A percentile compares a stretch with the other conserved stretches of the same genome.
phyloP scores from a whole-genome alignment of 2,113 vertebrate species.

The Hyaena hyaena region DNA sequence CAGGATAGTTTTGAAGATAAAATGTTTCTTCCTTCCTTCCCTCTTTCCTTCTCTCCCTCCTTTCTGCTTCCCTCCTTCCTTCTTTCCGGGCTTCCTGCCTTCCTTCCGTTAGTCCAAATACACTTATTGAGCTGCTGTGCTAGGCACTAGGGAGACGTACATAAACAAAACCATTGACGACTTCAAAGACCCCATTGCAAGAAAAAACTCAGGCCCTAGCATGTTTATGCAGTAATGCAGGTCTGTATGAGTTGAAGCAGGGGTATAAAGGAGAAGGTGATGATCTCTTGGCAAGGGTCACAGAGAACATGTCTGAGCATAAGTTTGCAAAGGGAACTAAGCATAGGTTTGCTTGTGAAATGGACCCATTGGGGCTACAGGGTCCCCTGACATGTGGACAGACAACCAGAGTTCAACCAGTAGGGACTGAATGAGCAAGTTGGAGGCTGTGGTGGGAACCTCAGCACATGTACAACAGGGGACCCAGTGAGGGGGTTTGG shows the following conservation, averaged over 20 bases:
- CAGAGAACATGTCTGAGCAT: not conserved
- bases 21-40: not conserved
- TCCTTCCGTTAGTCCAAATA: not conserved
- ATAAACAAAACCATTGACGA: not conserved
- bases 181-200: not conserved
- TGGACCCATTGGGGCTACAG: not conserved
- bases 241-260: not conserved
- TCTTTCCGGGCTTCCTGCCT: not conserved
- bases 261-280: not conserved
- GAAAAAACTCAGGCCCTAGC: not conserved
- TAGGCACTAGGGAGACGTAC: not conserved
- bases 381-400: not conserved
- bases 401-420: not conserved
- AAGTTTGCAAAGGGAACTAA: not conserved
- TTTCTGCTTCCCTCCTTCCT: fast-evolving
- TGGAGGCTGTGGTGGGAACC: not conserved
- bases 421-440: not conserved
- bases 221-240: not conserved
- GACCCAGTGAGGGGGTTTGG: not conserved
- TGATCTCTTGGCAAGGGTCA: not conserved
- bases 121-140: not conserved
- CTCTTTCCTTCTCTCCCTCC: fast-evolving
- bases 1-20: too few species aligned
- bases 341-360: not conserved
- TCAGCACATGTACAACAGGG: not conserved